phyloP scores from a whole-genome alignment of 2,888 invertebrate genomes.

The Linnaemya vulpina region DNA sequence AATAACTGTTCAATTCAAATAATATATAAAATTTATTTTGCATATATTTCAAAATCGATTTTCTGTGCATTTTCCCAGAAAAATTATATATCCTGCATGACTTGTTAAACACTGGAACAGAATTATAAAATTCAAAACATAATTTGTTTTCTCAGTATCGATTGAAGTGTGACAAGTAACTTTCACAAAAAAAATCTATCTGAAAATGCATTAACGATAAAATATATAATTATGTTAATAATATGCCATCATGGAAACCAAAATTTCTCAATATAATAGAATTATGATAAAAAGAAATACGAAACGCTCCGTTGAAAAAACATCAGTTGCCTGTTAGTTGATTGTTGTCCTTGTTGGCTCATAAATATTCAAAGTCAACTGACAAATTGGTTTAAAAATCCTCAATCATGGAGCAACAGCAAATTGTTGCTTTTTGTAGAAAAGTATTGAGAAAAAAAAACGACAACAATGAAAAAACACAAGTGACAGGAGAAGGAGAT shows the following conservation, averaged over 20 bases:
- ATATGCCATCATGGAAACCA: conserved; percentile 34
- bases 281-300: background rate
- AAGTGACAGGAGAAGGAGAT: conserved; percentile 22
- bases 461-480: conserved; percentile 33
- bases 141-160: too few species aligned
- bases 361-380: conserved; percentile 68
- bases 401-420: conserved; percentile 22
- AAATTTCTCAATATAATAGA: background rate
- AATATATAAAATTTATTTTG: too few species aligned
- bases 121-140: too few species aligned
- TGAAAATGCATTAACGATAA: background rate
- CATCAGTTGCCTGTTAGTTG: conserved; percentile 10
- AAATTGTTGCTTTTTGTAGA: conserved; percentile 49
- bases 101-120: too few species aligned
- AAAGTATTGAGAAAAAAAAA: conserved; percentile 20
- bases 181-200: background rate
- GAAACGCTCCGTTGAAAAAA: background rate
- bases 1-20: too few species aligned
- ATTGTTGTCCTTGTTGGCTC: conserved; percentile 30
- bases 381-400: conserved; percentile 46
- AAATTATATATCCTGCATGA: too few species aligned
- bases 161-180: background rate
- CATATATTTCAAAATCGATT: too few species aligned
- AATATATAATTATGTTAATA: conserved; percentile 58
- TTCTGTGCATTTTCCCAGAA: too few species aligned